phyloP scores from a whole-genome alignment of 2,113 vertebrate genomes.

The Tautogolabrus adspersus region DNA sequence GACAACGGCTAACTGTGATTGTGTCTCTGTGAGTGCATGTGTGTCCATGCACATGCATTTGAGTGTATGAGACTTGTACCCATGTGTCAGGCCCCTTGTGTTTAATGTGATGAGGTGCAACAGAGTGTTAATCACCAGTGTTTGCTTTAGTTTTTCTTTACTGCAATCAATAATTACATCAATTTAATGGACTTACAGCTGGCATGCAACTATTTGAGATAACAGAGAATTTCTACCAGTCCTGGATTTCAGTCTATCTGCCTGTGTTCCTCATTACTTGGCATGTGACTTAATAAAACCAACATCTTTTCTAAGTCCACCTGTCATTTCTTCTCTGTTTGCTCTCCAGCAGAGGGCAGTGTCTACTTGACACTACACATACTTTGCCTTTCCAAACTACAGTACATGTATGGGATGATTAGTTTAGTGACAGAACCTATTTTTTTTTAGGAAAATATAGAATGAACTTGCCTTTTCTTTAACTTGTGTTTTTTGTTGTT shows the following conservation, averaged over 20 bases:
- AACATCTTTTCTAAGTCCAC: slow-evolving; percentile 8
- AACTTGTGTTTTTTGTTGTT: not conserved
- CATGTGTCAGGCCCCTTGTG: slow-evolving; percentile 27
- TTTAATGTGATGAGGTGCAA: slow-evolving; percentile 48
- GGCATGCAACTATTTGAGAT: slow-evolving; percentile 8
- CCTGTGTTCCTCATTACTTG: slow-evolving; percentile 1
- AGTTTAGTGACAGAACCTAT: slow-evolving; percentile 10
- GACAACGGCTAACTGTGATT: slow-evolving; percentile 79
- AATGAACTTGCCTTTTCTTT: not conserved
- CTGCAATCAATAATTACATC: slow-evolving; percentile 34
- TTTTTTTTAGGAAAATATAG: slow-evolving; percentile 4
- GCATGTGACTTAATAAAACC: slow-evolving; percentile 16
- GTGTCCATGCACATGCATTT: slow-evolving; percentile 1
- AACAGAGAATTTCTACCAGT: slow-evolving; percentile 5
- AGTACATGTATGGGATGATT: slow-evolving; percentile 3
- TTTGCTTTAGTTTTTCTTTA: slow-evolving; percentile 20
- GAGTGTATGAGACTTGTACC: slow-evolving; percentile 29
- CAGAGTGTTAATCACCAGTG: slow-evolving; percentile 54
- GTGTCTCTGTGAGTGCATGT: slow-evolving; percentile 55
- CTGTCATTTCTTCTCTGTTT: slow-evolving; percentile 22
- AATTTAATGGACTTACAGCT: slow-evolving; percentile 22
- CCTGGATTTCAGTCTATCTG: slow-evolving; percentile 6
- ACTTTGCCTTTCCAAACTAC: not conserved
- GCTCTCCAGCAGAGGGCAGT: slow-evolving; percentile 79
- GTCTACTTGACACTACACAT: slow-evolving; percentile 49